Evolutionary conservation across 2,888 invertebrate species (phyloP).

Genomic region (Nemotelus nigrinus): DNA sequence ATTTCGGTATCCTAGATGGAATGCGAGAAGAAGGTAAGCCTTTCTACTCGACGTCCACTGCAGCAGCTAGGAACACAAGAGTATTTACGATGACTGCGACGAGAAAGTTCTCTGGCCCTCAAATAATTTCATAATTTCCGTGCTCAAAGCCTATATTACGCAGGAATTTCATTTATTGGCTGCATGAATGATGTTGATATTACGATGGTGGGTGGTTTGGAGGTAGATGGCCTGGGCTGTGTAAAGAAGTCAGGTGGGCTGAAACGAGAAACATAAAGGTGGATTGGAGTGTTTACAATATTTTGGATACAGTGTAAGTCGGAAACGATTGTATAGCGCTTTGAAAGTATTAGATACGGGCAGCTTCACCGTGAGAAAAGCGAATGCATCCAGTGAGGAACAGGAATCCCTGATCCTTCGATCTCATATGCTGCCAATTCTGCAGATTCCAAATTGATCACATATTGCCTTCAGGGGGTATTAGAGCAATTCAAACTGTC

Average conservation of each 20-base stretch:
- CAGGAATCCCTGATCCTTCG: too few relatives aligned
- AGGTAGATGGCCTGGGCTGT: neutral
- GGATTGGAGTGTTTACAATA: neutral
- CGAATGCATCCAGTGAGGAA: too few relatives aligned
- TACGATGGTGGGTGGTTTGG: conserved; percentile 1
- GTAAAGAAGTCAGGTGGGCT: neutral
- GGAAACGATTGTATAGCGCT: neutral
- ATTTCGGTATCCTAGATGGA: too few relatives aligned
- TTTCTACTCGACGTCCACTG: too few relatives aligned
- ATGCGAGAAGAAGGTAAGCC: too few relatives aligned
- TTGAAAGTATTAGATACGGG: too few relatives aligned
- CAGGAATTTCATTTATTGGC: conserved; percentile 39
- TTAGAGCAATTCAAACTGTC: too few relatives aligned
- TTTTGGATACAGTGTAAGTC: neutral
- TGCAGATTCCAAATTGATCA: too few relatives aligned
- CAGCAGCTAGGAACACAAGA: too few relatives aligned
- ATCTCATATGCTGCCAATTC: too few relatives aligned
- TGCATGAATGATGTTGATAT: conserved; percentile 32
- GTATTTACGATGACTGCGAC: neutral
- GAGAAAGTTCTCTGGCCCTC: neutral
- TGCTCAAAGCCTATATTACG: conserved; percentile 25
- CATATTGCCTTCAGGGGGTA: too few relatives aligned
- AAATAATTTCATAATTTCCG: conserved; percentile 38
- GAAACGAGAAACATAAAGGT: neutral
- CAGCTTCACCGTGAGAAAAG: too few relatives aligned